phyloP scores from a whole-genome alignment of 2,888 invertebrate genomes.

The Lathronympha strigana region DNA sequence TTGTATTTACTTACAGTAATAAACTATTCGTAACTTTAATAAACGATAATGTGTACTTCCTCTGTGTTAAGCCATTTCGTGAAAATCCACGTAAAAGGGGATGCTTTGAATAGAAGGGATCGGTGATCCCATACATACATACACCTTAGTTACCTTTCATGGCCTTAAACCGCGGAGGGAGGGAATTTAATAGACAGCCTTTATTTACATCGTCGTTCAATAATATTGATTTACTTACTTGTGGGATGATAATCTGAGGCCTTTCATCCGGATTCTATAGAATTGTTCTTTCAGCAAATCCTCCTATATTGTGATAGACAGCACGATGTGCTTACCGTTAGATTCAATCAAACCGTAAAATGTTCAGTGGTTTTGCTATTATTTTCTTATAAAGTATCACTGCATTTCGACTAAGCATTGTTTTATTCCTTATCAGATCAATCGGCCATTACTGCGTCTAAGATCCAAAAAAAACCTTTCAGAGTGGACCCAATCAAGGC shows the following conservation, averaged over 20 bases:
- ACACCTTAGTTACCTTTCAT: conserved; percentile 63
- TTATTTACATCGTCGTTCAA: conserved; percentile 34
- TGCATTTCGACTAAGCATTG: neutral
- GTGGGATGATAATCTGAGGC: conserved; percentile 30
- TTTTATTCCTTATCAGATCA: neutral
- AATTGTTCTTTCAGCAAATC: neutral
- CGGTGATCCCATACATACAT: conserved; percentile 60
- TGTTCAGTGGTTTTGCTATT: neutral
- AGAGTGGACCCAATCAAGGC: conserved; percentile 46
- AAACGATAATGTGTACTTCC: conserved; percentile 42
- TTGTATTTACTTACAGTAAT: too few relatives aligned
- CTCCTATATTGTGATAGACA: neutral
- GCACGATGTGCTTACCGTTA: neutral
- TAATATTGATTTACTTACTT: conserved; percentile 38
- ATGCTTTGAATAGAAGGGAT: conserved; percentile 62
- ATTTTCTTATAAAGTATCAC: neutral
- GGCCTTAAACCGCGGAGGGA: conserved; percentile 50
- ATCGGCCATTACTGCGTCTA: neutral
- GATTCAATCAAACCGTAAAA: neutral
- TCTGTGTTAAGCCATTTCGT: conserved; percentile 61
- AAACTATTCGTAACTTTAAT: too few relatives aligned
- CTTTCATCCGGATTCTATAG: conserved; percentile 27
- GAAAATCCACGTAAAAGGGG: conserved; percentile 60
- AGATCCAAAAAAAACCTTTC: conserved; percentile 24
- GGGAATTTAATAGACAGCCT: conserved; percentile 50